phyloP scores from a whole-genome alignment of 2,797 vertebrate genomes.

The Leptoclinus maculatus region DNA sequence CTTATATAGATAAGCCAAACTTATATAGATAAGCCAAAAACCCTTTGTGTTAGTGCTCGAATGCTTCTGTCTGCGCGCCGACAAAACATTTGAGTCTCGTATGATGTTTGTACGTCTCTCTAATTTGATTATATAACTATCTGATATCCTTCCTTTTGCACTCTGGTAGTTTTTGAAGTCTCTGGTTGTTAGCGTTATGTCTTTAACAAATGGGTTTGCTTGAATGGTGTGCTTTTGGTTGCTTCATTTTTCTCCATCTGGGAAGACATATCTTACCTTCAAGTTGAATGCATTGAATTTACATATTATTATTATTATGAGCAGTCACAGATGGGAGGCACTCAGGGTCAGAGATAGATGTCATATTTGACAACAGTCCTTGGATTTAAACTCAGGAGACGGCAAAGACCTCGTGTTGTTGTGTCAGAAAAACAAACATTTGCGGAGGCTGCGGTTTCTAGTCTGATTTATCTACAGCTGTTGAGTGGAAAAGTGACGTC shows the following conservation, averaged over 20 bases:
- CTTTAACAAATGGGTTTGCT: too few relatives aligned
- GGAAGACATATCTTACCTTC: too few relatives aligned
- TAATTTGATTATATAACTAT: not conserved
- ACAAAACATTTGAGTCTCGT: not conserved
- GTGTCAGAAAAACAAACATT: not conserved
- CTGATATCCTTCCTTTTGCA: not conserved
- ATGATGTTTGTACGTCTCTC: not conserved
- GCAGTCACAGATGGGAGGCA: not conserved
- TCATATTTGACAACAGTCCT: not conserved
- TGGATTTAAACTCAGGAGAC: not conserved
- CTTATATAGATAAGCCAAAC: too few relatives aligned
- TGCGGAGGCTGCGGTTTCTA: not conserved
- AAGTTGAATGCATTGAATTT: too few relatives aligned
- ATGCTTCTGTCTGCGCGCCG: not conserved
- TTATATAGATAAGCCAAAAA: slow-evolving; percentile 5
- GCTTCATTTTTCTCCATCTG: too few relatives aligned
- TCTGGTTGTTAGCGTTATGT: too few relatives aligned
- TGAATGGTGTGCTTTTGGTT: too few relatives aligned
- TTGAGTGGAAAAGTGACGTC: not conserved
- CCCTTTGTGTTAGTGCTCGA: not conserved
- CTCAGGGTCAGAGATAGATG: not conserved
- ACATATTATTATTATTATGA: too few relatives aligned
- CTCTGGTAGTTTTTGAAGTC: not conserved
- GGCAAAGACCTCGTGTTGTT: not conserved
- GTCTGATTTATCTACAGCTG: not conserved